Base-by-base conservation (phyloP, 92 coral and sea anemone species). In the Palythoa caribaeorum region DNA sequence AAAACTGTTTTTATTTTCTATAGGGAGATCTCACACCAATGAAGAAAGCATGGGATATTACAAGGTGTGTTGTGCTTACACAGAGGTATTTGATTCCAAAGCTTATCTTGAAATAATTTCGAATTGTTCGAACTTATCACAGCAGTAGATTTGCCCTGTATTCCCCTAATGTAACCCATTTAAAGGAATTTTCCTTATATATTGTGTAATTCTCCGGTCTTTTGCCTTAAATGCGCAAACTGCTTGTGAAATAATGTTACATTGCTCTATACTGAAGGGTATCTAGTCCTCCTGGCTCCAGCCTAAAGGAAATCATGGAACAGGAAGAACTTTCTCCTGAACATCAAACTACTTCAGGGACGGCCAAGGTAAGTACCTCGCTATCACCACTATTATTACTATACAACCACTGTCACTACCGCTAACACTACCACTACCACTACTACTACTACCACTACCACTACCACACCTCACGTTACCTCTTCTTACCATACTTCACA, bases 301-400 rank as follows among this genome's bases (percentile, higher is more conserved):
- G 91, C 83, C 91, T 96, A 16, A 92, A 93, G 71, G 90, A 91
- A 14, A 96, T 96, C 44, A 96, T 96, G 92, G 96, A 96, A 73
- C 97, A 96, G 76, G 94, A 96, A 57, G 84, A 89, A 75, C 74
- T 50, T 35, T 20, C 84, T 19, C 80, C 84, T 54, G 40, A 72
- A 35, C 66, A 38, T 1, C 74, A 40, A 4, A 36, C 47, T 48
- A 1, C 44, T 17, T 52, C 89, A 36, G 76, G 16, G 77, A 44
- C 66, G 4, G 15, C 86, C 11, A 81, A 81, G 86, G 86, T 81
- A 65, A 16, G 47, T 63, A 7, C 19, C 9, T 35, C n/a, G 6
- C 17, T 11, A 3, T 11, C 60, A 54, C 11, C 11, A 51, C 55
- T 6, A 6, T 6, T 51, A 51, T 51, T 51, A 11, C 6, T 51